Evolutionary conservation across 2,888 invertebrate genomes (phyloP).

Genomic region (Trissonchulus latispiculum): DNA sequence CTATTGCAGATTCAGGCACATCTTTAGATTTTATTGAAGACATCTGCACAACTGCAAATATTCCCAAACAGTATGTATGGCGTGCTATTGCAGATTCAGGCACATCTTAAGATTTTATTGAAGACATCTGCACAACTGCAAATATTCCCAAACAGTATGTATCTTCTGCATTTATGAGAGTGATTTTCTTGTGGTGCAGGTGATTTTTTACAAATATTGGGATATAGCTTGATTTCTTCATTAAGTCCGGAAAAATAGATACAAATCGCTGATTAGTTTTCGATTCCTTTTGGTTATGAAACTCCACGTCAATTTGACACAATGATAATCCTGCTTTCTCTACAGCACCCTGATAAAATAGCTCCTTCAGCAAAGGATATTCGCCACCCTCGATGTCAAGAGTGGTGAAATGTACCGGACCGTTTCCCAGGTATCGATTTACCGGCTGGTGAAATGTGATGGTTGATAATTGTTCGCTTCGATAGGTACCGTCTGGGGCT

Average conservation of each 20-base stretch:
- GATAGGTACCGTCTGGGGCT: constrained; percentile 4
- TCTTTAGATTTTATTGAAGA: too few species aligned
- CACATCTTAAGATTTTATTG: too few species aligned
- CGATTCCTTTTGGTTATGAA: not conserved
- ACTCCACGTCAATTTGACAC: constrained; percentile 17
- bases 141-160: too few species aligned
- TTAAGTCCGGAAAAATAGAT: not conserved
- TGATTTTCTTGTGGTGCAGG: constrained; percentile 9
- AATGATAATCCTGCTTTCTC: too few species aligned
- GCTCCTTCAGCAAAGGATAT: constrained; percentile 18
- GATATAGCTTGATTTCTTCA: not conserved
- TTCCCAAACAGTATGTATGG: too few species aligned
- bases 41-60: too few species aligned
- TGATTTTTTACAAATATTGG: constrained; percentile 6
- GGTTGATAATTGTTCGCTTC: not conserved
- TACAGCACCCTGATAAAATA: too few species aligned
- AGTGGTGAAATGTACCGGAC: constrained; percentile 20
- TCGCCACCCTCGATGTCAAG: constrained; percentile 25
- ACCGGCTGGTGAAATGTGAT: constrained; percentile 16
- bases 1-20: too few species aligned
- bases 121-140: too few species aligned
- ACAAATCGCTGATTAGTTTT: not conserved
- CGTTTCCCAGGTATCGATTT: constrained; percentile 14
- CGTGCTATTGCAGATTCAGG: too few species aligned
- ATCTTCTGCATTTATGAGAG: not conserved